These are phyloP conservation scores for Dreissena polymorpha DNA, from an alignment of 1,140 invertebrate species.

Conservation along the genomic window DNA sequence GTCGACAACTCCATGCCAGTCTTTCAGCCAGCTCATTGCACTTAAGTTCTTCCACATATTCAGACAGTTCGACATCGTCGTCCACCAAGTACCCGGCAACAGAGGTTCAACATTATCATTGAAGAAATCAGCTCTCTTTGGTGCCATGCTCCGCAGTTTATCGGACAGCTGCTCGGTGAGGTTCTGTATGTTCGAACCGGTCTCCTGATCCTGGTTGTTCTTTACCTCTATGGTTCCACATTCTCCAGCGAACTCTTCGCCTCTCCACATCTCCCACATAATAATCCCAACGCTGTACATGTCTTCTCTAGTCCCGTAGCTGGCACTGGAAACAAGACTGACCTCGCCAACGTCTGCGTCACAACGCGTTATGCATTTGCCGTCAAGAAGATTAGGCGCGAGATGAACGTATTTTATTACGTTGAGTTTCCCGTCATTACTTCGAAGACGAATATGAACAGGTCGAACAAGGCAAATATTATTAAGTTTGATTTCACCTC, in stretches of 20 bases:
- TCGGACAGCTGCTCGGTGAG: too few species aligned
- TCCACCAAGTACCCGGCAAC: too few species aligned
- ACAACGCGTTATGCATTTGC: background rate
- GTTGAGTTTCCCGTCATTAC: background rate
- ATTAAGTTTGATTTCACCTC: constrained; percentile 45
- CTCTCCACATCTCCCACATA: constrained; percentile 59
- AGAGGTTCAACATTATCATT: too few species aligned
- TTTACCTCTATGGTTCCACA: background rate
- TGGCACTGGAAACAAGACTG: background rate
- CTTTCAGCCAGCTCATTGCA: too few species aligned
- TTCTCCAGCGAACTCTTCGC: background rate
- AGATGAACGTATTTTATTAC: constrained; percentile 49
- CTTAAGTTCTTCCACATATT: too few species aligned
- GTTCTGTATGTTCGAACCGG: too few species aligned
- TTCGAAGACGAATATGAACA: background rate
- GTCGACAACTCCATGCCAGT: too few species aligned
- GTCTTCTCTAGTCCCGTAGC: constrained; percentile 52
- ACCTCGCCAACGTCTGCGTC: background rate
- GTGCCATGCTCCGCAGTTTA: too few species aligned
- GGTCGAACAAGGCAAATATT: constrained; percentile 42
- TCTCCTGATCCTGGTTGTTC: too few species aligned
- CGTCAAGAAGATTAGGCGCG: constrained; percentile 36
- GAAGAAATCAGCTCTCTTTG: too few species aligned
- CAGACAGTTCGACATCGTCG: too few species aligned
- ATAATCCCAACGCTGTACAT: constrained; percentile 62